Evolutionary conservation across 2,113 vertebrate genomes (phyloP).

Genomic region (Bostrychus sinensis): DNA sequence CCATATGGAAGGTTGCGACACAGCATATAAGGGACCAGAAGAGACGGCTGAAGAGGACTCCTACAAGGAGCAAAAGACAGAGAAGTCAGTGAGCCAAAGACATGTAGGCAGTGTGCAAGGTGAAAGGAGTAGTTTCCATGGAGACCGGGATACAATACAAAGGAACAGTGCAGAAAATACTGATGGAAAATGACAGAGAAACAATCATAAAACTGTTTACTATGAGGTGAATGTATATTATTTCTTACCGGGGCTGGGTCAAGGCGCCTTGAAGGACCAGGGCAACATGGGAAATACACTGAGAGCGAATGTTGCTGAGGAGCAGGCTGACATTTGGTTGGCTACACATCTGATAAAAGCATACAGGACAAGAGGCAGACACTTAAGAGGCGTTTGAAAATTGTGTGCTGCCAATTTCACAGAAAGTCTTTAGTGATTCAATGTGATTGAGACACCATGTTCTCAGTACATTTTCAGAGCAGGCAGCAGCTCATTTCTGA

Average conservation of each 20-base stretch:
- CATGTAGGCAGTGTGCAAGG: slow-evolving; percentile 6
- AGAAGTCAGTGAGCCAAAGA: slow-evolving; percentile 6
- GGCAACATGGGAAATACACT: slow-evolving; percentile 97
- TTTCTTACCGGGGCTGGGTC: slow-evolving; percentile 91
- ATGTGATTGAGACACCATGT: slow-evolving; percentile 10
- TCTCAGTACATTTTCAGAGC: slow-evolving; percentile 14
- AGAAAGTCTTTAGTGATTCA: slow-evolving; percentile 6
- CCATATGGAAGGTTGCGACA: slow-evolving; percentile 97
- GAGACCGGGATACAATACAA: slow-evolving; percentile 35
- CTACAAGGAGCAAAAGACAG: slow-evolving; percentile 67
- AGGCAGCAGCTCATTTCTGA: slow-evolving; percentile 21
- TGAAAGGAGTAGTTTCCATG: slow-evolving; percentile 55
- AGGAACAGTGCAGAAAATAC: slow-evolving; percentile 25
- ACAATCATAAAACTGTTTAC: neutral
- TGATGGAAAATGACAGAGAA: neutral
- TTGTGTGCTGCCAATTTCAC: slow-evolving; percentile 19
- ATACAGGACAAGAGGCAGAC: slow-evolving; percentile 8
- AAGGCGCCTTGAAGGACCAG: slow-evolving; percentile 93
- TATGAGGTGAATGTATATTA: neutral
- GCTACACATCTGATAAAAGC: slow-evolving; percentile 89
- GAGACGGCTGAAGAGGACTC: slow-evolving; percentile 89
- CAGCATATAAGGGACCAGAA: slow-evolving; percentile 98
- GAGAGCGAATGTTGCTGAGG: slow-evolving; percentile 98
- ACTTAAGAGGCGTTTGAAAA: slow-evolving; percentile 9
- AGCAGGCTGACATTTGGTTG: slow-evolving; percentile 96